Conservation (phyloP, 2,113 vertebrate genomes). For the Dromas ardeola region DNA sequence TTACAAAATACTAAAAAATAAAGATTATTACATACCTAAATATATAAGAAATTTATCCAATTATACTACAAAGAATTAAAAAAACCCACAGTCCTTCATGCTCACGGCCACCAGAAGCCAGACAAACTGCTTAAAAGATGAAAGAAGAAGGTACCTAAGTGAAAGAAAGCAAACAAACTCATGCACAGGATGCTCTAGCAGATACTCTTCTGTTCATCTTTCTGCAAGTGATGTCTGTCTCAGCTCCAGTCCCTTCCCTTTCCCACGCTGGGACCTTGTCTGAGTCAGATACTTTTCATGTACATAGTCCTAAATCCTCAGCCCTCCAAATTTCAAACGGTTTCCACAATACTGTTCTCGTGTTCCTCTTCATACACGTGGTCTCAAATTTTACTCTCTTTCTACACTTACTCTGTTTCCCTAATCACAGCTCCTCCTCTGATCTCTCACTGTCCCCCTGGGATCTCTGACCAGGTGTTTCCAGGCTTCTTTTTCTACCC, state of each 20-base stretch:
- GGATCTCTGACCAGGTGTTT: neutral
- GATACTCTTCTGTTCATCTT: neutral
- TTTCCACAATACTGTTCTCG: neutral
- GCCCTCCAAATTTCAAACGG: neutral
- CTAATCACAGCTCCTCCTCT: neutral
- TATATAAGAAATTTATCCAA: neutral
- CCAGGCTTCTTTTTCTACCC: neutral
- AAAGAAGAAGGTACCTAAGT: neutral
- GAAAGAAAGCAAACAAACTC: neutral
- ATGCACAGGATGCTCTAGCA: neutral
- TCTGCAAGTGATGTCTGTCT: neutral
- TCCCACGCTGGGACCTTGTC: neutral
- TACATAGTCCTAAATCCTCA: neutral
- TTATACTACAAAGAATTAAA: neutral
- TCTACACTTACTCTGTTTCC: neutral
- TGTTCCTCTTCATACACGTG: neutral
- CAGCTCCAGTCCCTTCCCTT: neutral
- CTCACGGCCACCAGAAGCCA: neutral
- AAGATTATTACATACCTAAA: neutral
- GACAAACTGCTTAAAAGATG: neutral
- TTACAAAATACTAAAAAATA: neutral
- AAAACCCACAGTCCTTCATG: neutral
- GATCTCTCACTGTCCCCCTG: neutral
- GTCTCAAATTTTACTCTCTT: neutral
- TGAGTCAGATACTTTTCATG: neutral